These are phyloP conservation scores for Exaiptasia diaphana DNA, from an alignment of 64 coral and sea anemone genomes.

Conservation along the genomic window DNA sequence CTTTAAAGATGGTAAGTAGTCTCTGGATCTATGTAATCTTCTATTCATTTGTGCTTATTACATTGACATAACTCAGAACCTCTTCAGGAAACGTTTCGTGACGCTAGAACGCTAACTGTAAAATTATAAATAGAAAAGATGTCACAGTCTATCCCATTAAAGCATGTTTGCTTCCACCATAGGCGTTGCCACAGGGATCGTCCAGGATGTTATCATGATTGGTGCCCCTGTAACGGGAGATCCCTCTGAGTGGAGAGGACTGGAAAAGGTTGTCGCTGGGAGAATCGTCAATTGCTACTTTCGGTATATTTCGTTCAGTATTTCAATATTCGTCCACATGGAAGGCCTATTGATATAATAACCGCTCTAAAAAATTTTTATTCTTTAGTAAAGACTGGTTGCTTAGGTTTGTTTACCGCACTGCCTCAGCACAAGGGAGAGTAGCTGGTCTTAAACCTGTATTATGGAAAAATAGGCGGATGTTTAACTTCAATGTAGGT, in stretches of 20 bases:
- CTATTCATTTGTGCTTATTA: too few species aligned
- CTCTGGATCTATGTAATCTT: too few species aligned
- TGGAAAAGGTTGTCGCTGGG: slow-evolving; percentile 70
- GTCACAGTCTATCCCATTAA: too few species aligned
- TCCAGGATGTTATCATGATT: slow-evolving; percentile 73
- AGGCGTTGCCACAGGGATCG: too few species aligned
- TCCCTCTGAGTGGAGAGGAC: slow-evolving; percentile 32
- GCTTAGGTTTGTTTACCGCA: slow-evolving; percentile 76
- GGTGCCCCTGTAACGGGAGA: slow-evolving; percentile 79
- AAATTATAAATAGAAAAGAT: too few species aligned
- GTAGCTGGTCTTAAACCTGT: slow-evolving; percentile 75
- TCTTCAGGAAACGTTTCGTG: too few species aligned
- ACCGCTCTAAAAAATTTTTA: background rate
- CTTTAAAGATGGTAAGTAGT: slow-evolving; percentile 37
- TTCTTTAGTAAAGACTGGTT: slow-evolving; percentile 72
- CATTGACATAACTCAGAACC: too few species aligned
- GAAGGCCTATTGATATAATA: background rate
- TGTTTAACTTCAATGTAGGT: slow-evolving; percentile 69
- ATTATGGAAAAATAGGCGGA: slow-evolving; percentile 68
- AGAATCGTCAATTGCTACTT: slow-evolving; percentile 84
- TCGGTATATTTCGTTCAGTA: slow-evolving; percentile 43
- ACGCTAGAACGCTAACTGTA: too few species aligned
- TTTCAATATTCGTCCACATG: background rate
- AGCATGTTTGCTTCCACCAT: too few species aligned
- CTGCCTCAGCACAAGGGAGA: slow-evolving; percentile 42